phyloP scores from a whole-genome alignment of 2,113 vertebrate genomes.

The Podarcis muralis region DNA sequence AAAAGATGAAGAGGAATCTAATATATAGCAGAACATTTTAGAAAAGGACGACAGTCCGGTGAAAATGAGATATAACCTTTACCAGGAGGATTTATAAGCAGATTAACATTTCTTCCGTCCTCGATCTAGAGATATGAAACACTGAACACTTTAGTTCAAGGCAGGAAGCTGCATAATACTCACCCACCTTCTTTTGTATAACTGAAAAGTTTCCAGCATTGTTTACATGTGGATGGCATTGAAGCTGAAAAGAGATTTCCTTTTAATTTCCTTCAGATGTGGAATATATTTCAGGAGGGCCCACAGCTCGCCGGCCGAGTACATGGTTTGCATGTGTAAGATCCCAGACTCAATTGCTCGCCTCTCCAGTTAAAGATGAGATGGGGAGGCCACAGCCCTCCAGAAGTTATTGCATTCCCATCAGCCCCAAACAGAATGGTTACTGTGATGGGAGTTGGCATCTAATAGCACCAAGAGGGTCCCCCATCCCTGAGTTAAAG shows the following conservation, averaged over 20 bases:
- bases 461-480: too few relatives aligned
- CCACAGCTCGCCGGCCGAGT: neutral
- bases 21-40: constrained; percentile 72
- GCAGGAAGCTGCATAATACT: constrained; percentile 8
- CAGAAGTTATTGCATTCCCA: too few relatives aligned
- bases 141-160: constrained; percentile 51
- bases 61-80: constrained; percentile 61
- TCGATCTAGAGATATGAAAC: constrained; percentile 44
- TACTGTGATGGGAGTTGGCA: too few relatives aligned
- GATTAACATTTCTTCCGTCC: constrained; percentile 52
- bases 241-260: constrained; percentile 42
- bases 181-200: constrained; percentile 44
- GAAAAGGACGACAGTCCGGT: constrained; percentile 52
- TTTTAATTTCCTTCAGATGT: constrained; percentile 59
- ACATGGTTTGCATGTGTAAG: neutral
- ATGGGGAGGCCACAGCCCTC: neutral
- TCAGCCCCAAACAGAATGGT: too few relatives aligned
- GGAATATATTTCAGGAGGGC: constrained; percentile 23
- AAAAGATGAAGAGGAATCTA: constrained; percentile 74
- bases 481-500: too few relatives aligned
- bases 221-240: constrained; percentile 40
- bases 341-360: neutral
- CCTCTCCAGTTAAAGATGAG: neutral
- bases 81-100: constrained; percentile 49
- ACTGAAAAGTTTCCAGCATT: constrained; percentile 44